phyloP scores from a whole-genome alignment of 2,797 vertebrate species.

The Hybognathus amarus region DNA sequence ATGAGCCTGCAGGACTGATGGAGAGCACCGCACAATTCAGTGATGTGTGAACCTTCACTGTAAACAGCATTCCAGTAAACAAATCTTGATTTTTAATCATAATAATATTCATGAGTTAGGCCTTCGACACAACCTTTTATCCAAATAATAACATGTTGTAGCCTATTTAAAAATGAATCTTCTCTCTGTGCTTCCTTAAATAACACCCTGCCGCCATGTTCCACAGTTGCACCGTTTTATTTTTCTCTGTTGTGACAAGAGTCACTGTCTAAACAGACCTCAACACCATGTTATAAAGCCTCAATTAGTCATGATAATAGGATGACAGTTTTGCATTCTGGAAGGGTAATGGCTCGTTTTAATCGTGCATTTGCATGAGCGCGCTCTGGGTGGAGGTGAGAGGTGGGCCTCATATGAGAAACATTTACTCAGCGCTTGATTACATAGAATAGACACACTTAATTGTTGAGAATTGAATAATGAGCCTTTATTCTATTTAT shows the following conservation, averaged over 20 bases:
- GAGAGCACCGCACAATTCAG: neutral
- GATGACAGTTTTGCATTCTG: conserved; percentile 32
- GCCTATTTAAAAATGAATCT: neutral
- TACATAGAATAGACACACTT: conserved; percentile 31
- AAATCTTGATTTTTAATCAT: neutral
- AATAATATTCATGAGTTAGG: neutral
- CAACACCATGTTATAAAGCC: conserved; percentile 6
- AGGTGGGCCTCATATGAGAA: conserved; percentile 32
- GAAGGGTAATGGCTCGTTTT: conserved; percentile 46
- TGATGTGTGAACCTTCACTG: neutral
- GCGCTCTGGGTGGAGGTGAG: conserved; percentile 20
- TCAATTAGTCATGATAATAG: conserved; percentile 42
- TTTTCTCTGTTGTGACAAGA: conserved; percentile 30
- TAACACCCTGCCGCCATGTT: neutral
- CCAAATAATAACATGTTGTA: neutral
- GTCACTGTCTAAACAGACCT: conserved; percentile 6
- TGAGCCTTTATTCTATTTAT: conserved; percentile 25
- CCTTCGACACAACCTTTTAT: neutral
- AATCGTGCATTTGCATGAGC: conserved; percentile 50
- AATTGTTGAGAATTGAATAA: conserved; percentile 37
- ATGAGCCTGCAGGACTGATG: neutral
- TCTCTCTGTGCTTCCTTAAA: neutral
- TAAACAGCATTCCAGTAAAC: neutral
- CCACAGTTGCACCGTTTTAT: neutral
- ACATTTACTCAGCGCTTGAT: conserved; percentile 21